These are phyloP conservation scores for Sycophaga agraensis DNA, from an alignment of 1,140 invertebrate species.

Conservation along the genomic window DNA sequence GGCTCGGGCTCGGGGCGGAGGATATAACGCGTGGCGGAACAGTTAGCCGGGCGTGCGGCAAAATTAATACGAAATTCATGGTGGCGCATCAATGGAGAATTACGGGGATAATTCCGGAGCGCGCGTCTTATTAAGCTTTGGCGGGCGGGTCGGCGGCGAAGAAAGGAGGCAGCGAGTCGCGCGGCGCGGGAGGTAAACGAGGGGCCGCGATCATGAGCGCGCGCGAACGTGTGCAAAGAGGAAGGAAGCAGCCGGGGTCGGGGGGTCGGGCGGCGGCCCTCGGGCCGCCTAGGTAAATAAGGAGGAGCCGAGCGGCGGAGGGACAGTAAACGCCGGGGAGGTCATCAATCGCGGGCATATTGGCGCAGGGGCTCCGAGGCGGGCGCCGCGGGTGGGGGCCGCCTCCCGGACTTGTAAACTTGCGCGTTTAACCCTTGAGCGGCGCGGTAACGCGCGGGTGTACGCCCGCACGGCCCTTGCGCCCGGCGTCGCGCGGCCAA, in stretches of 20 bases:
- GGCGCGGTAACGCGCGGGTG: too few species aligned
- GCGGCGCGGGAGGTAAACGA: too few species aligned
- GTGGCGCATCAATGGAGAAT: not conserved
- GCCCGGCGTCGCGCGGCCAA: conserved; percentile 32
- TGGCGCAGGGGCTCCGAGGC: too few species aligned
- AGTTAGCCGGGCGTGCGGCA: too few species aligned
- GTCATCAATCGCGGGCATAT: conserved; percentile 50
- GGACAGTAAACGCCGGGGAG: conserved; percentile 32
- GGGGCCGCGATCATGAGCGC: too few species aligned
- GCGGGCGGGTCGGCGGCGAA: not conserved
- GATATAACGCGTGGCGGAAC: too few species aligned
- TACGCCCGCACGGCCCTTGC: too few species aligned
- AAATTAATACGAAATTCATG: too few species aligned
- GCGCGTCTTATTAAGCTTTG: conserved; percentile 8
- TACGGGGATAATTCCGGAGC: not conserved
- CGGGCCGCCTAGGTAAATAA: conserved; percentile 19
- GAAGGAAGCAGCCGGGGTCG: not conserved
- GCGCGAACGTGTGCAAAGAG: not conserved
- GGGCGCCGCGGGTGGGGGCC: not conserved
- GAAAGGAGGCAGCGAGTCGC: too few species aligned
- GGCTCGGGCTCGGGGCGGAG: too few species aligned
- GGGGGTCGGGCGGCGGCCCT: not conserved
- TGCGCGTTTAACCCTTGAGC: not conserved
- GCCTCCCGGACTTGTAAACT: conserved; percentile 13
- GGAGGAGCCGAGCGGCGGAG: conserved; percentile 34